Base-by-base conservation (phyloP, 1,140 invertebrate species). In the Aphaenogaster floridana region DNA sequence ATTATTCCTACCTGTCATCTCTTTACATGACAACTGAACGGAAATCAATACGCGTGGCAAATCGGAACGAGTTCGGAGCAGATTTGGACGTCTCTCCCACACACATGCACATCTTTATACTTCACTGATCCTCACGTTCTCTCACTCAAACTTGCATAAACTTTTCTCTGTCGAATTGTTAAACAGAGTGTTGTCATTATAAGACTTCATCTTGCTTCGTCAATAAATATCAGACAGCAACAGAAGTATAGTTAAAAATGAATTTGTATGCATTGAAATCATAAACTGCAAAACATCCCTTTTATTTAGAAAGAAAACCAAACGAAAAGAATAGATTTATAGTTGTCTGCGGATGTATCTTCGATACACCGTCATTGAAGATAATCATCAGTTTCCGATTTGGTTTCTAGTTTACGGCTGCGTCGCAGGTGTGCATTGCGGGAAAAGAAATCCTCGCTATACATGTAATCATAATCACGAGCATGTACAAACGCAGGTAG, bases 1-100 rank as follows among this genome's bases (percentile, higher is more conserved):
- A 84, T 84, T 74, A 76, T 81, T 81, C 39, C 80, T 34, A 76
- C 80, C 69, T 76, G 80, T 84, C 69, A 42, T 61, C 54, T 84
- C 69, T 84, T 63, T 76, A 50, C 68, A 39, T 50, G 80, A 76
- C 68, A 61, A 74, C 80, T 39, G 69, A 84, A 76, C 69, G 69
- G 34, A 74, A 83, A 76, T 81, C 79, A 71, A 84, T 84, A 84
- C 28, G n/a, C 42, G 17, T 50, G 17, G 69, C 28, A 42, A 76
- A 76, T 48, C 21, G 80, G 57, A 84, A 84, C 54, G n/a, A 83
- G 52, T 76, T 84, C 11, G 72, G 36, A 76, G 36, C 39, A 28
- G 39, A 54, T 59, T 59, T 6, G 21, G 17, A 74, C 39, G 54
- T 74, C 15, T 74, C 69, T 36, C 17, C 13, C 48, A n/a, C 36